Percentiles rank a stretch among this genome's conserved stretches.
phyloP scores from a whole-genome alignment of 2,888 invertebrate species.

The Epirrita christyi region DNA sequence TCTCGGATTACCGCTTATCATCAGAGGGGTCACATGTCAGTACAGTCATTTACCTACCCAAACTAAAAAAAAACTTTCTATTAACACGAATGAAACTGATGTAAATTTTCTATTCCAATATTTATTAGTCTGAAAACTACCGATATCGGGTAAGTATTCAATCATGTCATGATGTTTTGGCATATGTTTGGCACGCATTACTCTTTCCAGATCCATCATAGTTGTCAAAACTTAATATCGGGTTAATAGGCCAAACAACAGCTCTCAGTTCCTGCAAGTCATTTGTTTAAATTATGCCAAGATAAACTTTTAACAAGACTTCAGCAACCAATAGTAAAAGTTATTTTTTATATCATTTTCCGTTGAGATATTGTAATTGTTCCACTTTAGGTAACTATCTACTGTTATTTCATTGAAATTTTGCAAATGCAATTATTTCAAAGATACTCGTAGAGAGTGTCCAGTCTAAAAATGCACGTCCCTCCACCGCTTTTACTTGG shows the following conservation, averaged over 20 bases:
- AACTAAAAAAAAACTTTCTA: too few relatives aligned
- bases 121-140: conserved; percentile 19
- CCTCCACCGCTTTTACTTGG: too few relatives aligned
- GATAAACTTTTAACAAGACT: neutral
- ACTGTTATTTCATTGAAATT: too few relatives aligned
- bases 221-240: conserved; percentile 47
- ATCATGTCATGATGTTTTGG: conserved; percentile 30
- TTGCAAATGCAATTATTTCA: too few relatives aligned
- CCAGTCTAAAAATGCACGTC: too few relatives aligned
- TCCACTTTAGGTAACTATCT: too few relatives aligned
- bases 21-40: too few relatives aligned
- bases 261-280: conserved; percentile 1
- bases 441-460: too few relatives aligned
- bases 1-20: too few relatives aligned
- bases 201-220: conserved; percentile 45
- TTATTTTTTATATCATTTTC: too few relatives aligned
- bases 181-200: conserved; percentile 32
- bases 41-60: too few relatives aligned
- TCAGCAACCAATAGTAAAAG: too few relatives aligned
- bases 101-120: conserved; percentile 17
- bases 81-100: conserved; percentile 17
- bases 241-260: conserved; percentile 39
- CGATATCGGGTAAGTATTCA: conserved; percentile 23
- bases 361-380: neutral
- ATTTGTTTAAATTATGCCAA: neutral